phyloP scores from a whole-genome alignment of 2,113 vertebrate genomes.

The Athene noctua region DNA sequence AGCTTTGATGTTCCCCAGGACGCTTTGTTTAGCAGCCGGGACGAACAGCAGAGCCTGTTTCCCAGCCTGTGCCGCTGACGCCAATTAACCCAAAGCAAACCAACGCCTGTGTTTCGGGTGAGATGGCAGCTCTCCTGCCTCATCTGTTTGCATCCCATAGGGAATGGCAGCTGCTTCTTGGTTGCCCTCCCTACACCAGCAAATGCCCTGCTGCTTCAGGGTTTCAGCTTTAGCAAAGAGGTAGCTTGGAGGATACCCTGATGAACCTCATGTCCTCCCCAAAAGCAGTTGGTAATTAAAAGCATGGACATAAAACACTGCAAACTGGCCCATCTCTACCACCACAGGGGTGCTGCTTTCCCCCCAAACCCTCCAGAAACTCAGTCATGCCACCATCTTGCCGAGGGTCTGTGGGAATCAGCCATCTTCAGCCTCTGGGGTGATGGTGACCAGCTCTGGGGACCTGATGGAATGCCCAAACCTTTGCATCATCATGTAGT shows the following conservation, averaged over 20 bases:
- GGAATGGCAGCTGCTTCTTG: background rate
- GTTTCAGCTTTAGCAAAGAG: background rate
- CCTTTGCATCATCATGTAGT: rapidly evolving
- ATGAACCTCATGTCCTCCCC: background rate
- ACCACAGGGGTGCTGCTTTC: background rate
- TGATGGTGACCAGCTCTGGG: background rate
- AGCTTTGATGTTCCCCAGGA: constrained; percentile 36
- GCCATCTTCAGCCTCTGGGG: too few species aligned
- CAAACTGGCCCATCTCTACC: background rate
- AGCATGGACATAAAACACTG: background rate
- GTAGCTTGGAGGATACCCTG: background rate
- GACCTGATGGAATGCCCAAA: background rate
- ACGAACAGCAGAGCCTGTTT: background rate
- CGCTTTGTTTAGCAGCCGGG: background rate
- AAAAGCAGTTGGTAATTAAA: background rate
- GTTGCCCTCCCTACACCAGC: background rate
- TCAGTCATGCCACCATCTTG: rapidly evolving
- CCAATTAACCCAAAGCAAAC: background rate
- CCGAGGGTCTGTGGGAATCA: background rate
- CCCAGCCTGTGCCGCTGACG: background rate
- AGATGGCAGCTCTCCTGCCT: background rate
- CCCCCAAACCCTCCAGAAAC: background rate
- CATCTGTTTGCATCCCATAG: background rate
- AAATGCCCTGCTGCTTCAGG: background rate
- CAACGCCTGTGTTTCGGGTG: background rate